Percentiles rank a stretch among this genome's conserved stretches.
Evolutionary conservation across 2,113 vertebrate species (phyloP).

Genomic region (Synodontis membranacea): DNA sequence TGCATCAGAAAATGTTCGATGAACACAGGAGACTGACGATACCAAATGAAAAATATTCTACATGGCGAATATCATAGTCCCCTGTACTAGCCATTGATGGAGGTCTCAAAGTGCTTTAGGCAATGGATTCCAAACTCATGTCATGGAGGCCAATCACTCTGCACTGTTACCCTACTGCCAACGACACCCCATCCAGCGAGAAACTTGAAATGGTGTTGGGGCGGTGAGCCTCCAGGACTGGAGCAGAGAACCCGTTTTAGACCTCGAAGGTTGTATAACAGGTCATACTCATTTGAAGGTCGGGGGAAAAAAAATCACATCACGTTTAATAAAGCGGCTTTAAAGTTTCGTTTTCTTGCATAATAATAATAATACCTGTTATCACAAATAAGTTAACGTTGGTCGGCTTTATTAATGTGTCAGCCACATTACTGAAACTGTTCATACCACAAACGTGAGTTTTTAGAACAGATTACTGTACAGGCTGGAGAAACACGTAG

Average conservation of each 20-base stretch:
- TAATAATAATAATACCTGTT: constrained; percentile 42
- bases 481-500: constrained; percentile 46
- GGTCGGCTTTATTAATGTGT: constrained; percentile 30
- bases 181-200: not conserved
- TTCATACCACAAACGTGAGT: constrained; percentile 29
- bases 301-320: constrained; percentile 2
- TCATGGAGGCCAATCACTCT: not conserved
- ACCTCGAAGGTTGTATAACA: constrained; percentile 7
- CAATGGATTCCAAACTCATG: not conserved
- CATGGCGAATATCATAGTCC: constrained; percentile 7
- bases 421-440: constrained; percentile 35
- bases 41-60: constrained; percentile 5
- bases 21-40: constrained; percentile 39
- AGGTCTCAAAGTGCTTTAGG: constrained; percentile 39
- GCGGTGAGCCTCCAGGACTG: constrained; percentile 8
- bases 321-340: constrained; percentile 22
- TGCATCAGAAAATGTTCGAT: constrained; percentile 29
- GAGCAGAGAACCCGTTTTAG: constrained; percentile 26
- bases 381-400: constrained; percentile 30
- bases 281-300: not conserved
- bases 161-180: not conserved
- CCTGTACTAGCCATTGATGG: constrained; percentile 19
- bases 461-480: constrained; percentile 41
- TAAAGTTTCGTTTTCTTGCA: constrained; percentile 30
- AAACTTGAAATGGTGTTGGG: not conserved